phyloP scores from a whole-genome alignment of 1,140 invertebrate species.

The Leptoteleia sp. region DNA sequence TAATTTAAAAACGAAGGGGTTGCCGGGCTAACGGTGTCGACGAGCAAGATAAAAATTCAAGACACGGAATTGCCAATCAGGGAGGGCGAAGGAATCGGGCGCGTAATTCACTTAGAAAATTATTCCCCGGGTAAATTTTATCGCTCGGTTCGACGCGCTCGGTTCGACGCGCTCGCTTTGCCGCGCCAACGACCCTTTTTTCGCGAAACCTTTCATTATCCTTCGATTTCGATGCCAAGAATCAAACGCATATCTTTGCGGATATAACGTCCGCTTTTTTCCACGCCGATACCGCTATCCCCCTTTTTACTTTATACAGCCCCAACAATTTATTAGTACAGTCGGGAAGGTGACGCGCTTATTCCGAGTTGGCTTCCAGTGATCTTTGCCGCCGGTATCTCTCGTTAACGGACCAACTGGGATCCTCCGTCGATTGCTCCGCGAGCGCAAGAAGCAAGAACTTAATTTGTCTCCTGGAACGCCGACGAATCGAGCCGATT shows the following conservation, averaged over 20 bases:
- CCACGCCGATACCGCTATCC: constrained; percentile 11
- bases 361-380: constrained; percentile 62
- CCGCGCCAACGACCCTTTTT: constrained; percentile 36
- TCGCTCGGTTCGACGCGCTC: too few relatives aligned
- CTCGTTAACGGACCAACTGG: constrained; percentile 71
- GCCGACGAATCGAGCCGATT: constrained; percentile 73
- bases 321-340: constrained; percentile 65
- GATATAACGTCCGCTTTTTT: constrained; percentile 36
- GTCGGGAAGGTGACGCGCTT: constrained; percentile 69
- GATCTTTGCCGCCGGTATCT: constrained; percentile 72
- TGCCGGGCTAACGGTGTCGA: constrained; percentile 66
- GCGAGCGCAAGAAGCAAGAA: constrained; percentile 72
- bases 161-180: constrained; percentile 74
- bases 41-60: constrained; percentile 80
- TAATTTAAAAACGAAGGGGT: constrained; percentile 82
- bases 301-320: constrained; percentile 52
- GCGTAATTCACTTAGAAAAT: constrained; percentile 81
- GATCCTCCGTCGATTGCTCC: constrained; percentile 70
- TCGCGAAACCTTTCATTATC: constrained; percentile 37
- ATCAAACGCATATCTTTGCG: constrained; percentile 40
- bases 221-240: constrained; percentile 51
- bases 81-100: constrained; percentile 51
- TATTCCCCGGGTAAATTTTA: constrained; percentile 79
- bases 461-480: constrained; percentile 78
- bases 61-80: constrained; percentile 81